Percentiles rank a stretch among this genome's conserved stretches.
These are phyloP conservation scores for Drepanosiphum platanoidis DNA, from an alignment of 2,888 invertebrate species.

Conservation along the genomic window DNA sequence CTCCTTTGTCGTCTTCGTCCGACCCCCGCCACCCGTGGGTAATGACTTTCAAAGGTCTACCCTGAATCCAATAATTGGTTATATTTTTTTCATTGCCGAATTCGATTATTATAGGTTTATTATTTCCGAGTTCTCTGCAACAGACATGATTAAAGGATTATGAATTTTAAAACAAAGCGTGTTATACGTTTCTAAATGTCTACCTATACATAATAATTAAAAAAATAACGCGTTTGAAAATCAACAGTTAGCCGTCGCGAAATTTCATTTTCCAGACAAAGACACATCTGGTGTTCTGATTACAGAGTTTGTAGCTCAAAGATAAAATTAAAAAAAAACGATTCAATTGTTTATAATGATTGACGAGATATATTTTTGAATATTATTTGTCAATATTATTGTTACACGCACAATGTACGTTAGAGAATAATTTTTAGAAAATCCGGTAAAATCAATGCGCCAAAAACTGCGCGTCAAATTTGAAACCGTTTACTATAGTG, in stretches of 20 bases:
- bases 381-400: too few species aligned
- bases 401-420: too few species aligned
- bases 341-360: too few species aligned
- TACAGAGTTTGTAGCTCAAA: too few species aligned
- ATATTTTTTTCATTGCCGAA: slow-evolving; percentile 25
- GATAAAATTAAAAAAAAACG: too few species aligned
- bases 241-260: not conserved
- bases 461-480: too few species aligned
- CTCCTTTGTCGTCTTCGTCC: slow-evolving; percentile 37
- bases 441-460: too few species aligned
- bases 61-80: not conserved
- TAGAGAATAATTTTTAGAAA: too few species aligned
- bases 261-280: too few species aligned
- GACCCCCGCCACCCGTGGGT: slow-evolving; percentile 63
- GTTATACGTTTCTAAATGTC: not conserved
- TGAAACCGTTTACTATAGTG: too few species aligned
- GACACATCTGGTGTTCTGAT: too few species aligned
- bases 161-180: not conserved
- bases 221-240: not conserved
- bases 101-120: not conserved
- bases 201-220: not conserved
- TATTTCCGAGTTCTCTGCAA: slow-evolving; percentile 36
- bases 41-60: slow-evolving; percentile 56
- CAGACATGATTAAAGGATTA: not conserved
- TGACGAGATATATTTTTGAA: too few species aligned